Evolutionary conservation across 2,113 vertebrate genomes (phyloP), one percentile per base, ranked within the genome.

Genomic region (Vombatus ursinus): DNA sequence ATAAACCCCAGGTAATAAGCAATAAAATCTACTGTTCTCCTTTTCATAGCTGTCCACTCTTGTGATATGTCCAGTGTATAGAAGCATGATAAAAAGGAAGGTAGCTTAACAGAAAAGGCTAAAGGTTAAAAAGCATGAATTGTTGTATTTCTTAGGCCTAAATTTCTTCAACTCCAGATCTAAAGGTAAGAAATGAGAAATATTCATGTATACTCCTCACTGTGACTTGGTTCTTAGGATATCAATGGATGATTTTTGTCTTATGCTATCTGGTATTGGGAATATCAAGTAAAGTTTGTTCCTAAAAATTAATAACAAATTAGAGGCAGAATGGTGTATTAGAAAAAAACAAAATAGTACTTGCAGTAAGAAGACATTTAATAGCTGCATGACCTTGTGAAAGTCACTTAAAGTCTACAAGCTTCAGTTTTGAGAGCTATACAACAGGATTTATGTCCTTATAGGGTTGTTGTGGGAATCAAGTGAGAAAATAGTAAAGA

Each of bases 391-490:
- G 54, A 91, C 22, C 28, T 92, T 91, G 4, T 92, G 0, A 6
- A 95, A 95, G 48, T 92, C 93, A 93, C 9, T 89, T 93, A 90
- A 91, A 61, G 28, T 37, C 31, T 68, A 14, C 53, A 12, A n/a
- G 51, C 2, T 1, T 8, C 61, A 52, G 93, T 50, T 91, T 96
- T 90, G 92, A 91, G 11, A 94, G 91, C 8, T 89, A 2, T 12
- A 93, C 24, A 91, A 92, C 52, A 84, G 19, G 28, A 94, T 84
- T 31, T 68, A 11, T 68, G 31, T 68, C 31, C 61, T 68, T 68
- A 5, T 68, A 37, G 6, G 14, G 61, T 37, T 31, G 28, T 12
- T 68, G 31, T 68, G 31, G 31, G 12, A 68, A 68, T 68, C 61
- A 68, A 37, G 57, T 68, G 61, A 68, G 12, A 37, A 68, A 68